Conservation (phyloP, 2,797 vertebrate genomes). For the Lithobates sylvaticus region DNA sequence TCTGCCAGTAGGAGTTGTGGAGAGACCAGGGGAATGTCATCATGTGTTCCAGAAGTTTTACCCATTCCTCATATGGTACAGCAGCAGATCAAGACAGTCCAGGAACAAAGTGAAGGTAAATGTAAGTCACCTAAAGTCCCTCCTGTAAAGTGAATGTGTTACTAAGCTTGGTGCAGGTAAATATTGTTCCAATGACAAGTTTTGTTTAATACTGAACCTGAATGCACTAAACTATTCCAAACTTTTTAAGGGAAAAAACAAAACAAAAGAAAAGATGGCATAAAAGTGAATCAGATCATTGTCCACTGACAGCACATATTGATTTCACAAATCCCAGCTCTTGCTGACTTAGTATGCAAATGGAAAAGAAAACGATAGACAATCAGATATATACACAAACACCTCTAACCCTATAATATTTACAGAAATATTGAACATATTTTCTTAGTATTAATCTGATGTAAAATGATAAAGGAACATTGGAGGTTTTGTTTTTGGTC, state of each 20-base stretch:
- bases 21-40: too few relatives aligned
- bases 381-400: background rate
- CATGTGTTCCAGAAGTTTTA: too few relatives aligned
- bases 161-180: background rate
- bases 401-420: background rate
- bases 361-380: background rate
- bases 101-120: background rate
- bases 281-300: conserved; percentile 15
- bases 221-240: background rate
- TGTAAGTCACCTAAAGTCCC: background rate
- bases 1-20: too few relatives aligned
- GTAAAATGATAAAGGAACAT: background rate
- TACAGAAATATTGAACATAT: background rate
- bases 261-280: background rate
- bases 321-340: conserved; percentile 13
- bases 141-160: background rate
- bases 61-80: background rate
- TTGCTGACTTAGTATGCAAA: background rate
- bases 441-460: background rate
- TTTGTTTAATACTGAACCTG: background rate
- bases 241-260: too few relatives aligned
- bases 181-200: too few relatives aligned
- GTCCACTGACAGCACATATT: conserved; percentile 10
- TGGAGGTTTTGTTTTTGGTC: background rate
- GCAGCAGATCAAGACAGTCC: background rate